Evolutionary conservation across 2,888 invertebrate species (phyloP).

Genomic region (Aethes cnicana): DNA sequence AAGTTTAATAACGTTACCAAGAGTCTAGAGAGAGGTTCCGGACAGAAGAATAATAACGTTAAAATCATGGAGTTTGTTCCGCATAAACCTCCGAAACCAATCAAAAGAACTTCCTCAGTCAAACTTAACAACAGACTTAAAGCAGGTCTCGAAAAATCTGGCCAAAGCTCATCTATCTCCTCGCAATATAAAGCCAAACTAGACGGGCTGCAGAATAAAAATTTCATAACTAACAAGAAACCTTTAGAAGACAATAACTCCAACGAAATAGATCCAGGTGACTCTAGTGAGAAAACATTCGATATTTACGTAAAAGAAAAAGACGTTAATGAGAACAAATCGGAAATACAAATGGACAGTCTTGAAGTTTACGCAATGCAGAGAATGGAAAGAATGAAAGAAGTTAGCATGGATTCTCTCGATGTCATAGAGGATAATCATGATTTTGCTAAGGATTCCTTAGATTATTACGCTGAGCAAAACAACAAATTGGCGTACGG

Average conservation of each 20-base stretch:
- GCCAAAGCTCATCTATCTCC: conserved; percentile 72
- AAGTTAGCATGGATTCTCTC: conserved; percentile 78
- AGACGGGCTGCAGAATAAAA: conserved; percentile 75
- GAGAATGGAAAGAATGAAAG: conserved; percentile 65
- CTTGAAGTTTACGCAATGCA: conserved; percentile 80
- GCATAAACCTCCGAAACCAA: conserved; percentile 89
- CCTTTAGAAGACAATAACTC: conserved; percentile 64
- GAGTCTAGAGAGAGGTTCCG: conserved; percentile 73
- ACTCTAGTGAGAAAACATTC: conserved; percentile 78
- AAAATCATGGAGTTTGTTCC: conserved; percentile 84
- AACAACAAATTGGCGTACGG: conserved; percentile 59
- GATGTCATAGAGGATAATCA: conserved; percentile 68
- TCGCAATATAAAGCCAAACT: conserved; percentile 78
- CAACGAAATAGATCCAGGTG: conserved; percentile 59
- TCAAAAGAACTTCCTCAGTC: conserved; percentile 85
- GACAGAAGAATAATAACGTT: conserved; percentile 67
- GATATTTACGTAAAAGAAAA: conserved; percentile 84
- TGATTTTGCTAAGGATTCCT: conserved; percentile 75
- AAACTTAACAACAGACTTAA: conserved; percentile 80
- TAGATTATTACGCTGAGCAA: conserved; percentile 75
- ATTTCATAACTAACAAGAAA: conserved; percentile 61
- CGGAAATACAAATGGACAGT: conserved; percentile 84
- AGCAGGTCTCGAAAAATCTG: conserved; percentile 68
- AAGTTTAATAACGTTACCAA: conserved; percentile 73
- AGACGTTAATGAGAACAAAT: conserved; percentile 82